Base-by-base conservation (phyloP, 2,113 vertebrate species). In the Callionymus lyra region DNA sequence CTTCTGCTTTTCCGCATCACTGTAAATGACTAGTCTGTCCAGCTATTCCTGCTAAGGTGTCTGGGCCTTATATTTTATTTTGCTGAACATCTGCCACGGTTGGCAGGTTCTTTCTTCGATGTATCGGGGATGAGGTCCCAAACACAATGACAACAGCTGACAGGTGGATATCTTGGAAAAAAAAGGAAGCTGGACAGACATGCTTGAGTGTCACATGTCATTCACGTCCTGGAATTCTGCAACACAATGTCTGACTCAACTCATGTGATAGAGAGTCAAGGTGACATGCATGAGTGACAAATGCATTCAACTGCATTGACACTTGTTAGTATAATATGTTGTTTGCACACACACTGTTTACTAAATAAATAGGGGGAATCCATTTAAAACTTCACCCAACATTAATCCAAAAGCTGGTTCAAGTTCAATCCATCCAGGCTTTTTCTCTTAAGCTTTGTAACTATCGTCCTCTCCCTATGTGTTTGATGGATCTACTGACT, bases 101-200 rank as follows among this genome's bases (percentile, higher is more conserved):
- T 18, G 72, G 63, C 35, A 53, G 45, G 47, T 41, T 66, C 46
- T 48, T 44, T 37, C 31, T 49, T 57, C 75, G 70, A 44, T 51
- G 41, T 41, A 50, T 60, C 18, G 10, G 37, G 59, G 60, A 74
- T 63, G 76, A 77, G 72, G 70, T 80, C 72, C 75, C 41, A 44
- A 42, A 34, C 41, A 44, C 56, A 45, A 37, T 58, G 57, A 60
- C 35, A 46, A 47, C 31, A 53, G 50, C 9, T 39, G 41, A 38
- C 34, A 13, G 33, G 12, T 47, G 37, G 21, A 8, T 4, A 27
- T 5, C 4, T 27, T 21, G 31, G 27, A 19, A 35, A 41, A 10
- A 32, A 16, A 34, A 31, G 33, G 27, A 34, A 4, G 27, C 2
- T 5, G 1, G 36, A 47, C 39, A 12, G n/a, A 52, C 2, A 42